Base-by-base conservation (phyloP, 2,113 vertebrate species). In the Hemiscyllium ocellatum region DNA sequence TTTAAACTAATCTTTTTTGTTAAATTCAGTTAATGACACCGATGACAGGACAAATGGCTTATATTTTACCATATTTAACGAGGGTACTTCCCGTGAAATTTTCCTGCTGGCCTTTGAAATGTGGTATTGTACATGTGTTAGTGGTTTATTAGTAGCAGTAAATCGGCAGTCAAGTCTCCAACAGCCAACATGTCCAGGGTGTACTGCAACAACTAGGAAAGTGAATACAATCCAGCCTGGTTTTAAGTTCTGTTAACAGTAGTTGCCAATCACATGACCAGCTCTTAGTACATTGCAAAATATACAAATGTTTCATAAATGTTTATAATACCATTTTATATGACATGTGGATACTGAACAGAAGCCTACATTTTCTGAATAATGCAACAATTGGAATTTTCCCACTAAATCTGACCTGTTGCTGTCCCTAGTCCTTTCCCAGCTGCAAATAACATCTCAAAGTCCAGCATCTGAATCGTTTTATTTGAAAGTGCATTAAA, bases 1-100 rank as follows among this genome's bases (percentile, higher is more conserved):
- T 95, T 95, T 47, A 72, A 72, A 95, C 94, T 95, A 95, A 95
- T 95, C 94, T 76, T 72, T 95, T 95, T 95, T 76, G 68, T 15
- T 95, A 72, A 15, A 22, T 95, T 76, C 69, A 76, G 37, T 70
- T 95, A 95, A 95, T 72, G 47, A 76, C 94, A 95, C 37, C 50
- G 94, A 95, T 95, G 94, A 95, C 94, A 76, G 69, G 94, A 42
- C 69, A 95, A 95, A 72, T 95, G 68, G 94, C 47, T 50, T 72
- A 95, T 95, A 95, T 95, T 95, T 95, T 95, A 95, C 68, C 72
- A 42, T 72, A 69, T 33, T 72, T 95, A 95, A 95, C 52, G 68
- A 52, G 69, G 94, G 68, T 72, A 72, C 42, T 95, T 95, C 68
- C 94, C 52, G 68, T 95, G 94, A 95, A 95, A 72, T 47, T 95